Percentiles rank a stretch among this genome's conserved stretches.
phyloP scores from a whole-genome alignment of 2,113 vertebrate species.

The Archilochus colubris region DNA sequence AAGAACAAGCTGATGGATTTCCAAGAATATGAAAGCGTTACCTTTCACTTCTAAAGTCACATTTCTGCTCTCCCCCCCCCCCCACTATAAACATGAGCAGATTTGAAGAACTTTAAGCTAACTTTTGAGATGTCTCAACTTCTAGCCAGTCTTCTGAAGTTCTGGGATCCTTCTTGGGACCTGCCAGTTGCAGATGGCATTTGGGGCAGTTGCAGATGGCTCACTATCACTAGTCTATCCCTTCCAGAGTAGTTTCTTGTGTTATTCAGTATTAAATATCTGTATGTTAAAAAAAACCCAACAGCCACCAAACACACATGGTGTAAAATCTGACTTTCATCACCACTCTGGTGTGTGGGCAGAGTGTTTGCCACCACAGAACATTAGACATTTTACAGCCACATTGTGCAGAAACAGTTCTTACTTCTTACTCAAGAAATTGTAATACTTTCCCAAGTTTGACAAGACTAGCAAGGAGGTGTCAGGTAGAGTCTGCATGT shows the following conservation, averaged over 20 bases:
- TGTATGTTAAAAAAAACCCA: not conserved
- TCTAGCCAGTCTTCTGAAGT: not conserved
- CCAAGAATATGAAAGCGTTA: not conserved
- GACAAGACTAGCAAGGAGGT: not conserved
- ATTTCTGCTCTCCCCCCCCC: not conserved
- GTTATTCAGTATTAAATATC: not conserved
- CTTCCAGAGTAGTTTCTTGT: not conserved
- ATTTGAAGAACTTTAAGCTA: not conserved
- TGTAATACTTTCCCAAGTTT: not conserved
- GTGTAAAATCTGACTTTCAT: conserved; percentile 38
- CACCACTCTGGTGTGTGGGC: conserved; percentile 12
- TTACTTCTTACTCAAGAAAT: not conserved
- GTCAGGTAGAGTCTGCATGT: not conserved
- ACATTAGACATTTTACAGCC: conserved; percentile 47
- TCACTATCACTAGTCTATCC: not conserved
- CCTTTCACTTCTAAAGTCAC: not conserved
- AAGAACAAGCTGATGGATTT: conserved; percentile 14
- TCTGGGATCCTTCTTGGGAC: not conserved
- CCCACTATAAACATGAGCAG: not conserved
- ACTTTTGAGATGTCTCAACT: not conserved
- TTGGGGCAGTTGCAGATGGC: not conserved
- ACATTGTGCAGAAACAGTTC: not conserved
- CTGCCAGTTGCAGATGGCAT: not conserved
- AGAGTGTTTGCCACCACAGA: conserved; percentile 49
- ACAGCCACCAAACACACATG: not conserved